A percentile compares a stretch with the other conserved stretches of the same genome.
phyloP scores from a whole-genome alignment of 2,888 invertebrate species.

The Chrysotoxum bicinctum region DNA sequence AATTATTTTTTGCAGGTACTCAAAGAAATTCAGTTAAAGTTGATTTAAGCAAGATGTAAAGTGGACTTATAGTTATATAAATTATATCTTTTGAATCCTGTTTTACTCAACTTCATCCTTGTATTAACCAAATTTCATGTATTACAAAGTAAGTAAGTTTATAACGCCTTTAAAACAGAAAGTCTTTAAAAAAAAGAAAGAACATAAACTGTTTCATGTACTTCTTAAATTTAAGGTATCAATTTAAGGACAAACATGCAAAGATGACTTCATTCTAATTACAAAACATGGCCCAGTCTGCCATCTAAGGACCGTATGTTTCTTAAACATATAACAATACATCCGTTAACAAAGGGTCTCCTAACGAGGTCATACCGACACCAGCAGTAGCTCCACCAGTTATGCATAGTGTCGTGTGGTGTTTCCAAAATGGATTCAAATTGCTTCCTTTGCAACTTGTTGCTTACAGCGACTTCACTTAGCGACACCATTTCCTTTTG shows the following conservation, averaged over 20 bases:
- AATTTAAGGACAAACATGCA: neutral
- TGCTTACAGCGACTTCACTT: constrained; percentile 35
- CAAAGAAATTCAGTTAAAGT: too few species aligned
- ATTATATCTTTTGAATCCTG: too few species aligned
- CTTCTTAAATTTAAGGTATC: neutral
- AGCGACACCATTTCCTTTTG: constrained; percentile 59
- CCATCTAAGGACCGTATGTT: neutral
- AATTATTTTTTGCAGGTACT: too few species aligned
- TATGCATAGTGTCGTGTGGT: constrained; percentile 14
- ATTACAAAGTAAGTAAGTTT: too few species aligned
- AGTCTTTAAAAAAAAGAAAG: neutral
- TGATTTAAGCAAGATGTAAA: too few species aligned
- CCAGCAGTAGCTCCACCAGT: neutral
- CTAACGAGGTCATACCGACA: neutral
- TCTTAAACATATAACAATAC: neutral
- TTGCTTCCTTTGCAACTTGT: constrained; percentile 62
- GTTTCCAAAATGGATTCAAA: constrained; percentile 62
- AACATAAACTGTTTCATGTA: neutral
- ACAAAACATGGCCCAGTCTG: neutral
- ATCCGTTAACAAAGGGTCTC: neutral
- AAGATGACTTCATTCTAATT: neutral
- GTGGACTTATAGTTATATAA: too few species aligned
- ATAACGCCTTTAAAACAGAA: neutral
- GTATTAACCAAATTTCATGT: too few species aligned
- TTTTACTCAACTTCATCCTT: too few species aligned